Conservation (phyloP, 2,888 invertebrate genomes). For the Amphipoea lucens region DNA sequence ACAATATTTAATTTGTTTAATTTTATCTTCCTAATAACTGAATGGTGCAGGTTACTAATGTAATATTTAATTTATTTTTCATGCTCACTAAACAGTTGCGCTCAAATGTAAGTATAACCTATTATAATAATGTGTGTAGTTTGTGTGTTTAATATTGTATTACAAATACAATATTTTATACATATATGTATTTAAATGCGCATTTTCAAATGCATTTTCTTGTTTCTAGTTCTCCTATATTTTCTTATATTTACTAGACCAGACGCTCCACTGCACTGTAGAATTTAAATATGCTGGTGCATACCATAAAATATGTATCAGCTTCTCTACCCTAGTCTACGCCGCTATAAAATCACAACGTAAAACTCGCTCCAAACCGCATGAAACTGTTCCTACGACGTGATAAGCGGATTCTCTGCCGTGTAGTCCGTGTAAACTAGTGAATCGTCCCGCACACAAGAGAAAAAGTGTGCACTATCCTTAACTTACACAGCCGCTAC, state of each 20-base stretch:
- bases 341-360: constrained; percentile 36
- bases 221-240: not conserved
- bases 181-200: not conserved
- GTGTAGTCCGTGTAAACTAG: constrained; percentile 66
- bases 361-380: constrained; percentile 41
- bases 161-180: no score
- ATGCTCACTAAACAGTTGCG: constrained; percentile 85
- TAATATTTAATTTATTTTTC: constrained; percentile 74
- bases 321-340: not conserved
- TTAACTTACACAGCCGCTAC: constrained; percentile 40
- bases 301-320: constrained; percentile 26
- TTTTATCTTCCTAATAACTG: constrained; percentile 9
- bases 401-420: constrained; percentile 57
- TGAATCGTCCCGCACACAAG: constrained; percentile 66
- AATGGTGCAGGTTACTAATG: constrained; percentile 64
- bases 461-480: constrained; percentile 70
- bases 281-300: constrained; percentile 17
- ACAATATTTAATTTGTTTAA: not conserved
- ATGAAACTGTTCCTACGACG: constrained; percentile 33
- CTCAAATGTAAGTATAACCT: constrained; percentile 87
- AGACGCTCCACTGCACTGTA: constrained; percentile 3
- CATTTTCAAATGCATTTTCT: not conserved
- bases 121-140: not conserved
- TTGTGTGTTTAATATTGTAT: not conserved
- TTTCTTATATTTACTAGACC: not conserved